A percentile compares a stretch with the other conserved stretches of the same genome.
These are phyloP conservation scores for Okapia johnstoni DNA, from an alignment of 2,113 vertebrate species.

Conservation along the genomic window DNA sequence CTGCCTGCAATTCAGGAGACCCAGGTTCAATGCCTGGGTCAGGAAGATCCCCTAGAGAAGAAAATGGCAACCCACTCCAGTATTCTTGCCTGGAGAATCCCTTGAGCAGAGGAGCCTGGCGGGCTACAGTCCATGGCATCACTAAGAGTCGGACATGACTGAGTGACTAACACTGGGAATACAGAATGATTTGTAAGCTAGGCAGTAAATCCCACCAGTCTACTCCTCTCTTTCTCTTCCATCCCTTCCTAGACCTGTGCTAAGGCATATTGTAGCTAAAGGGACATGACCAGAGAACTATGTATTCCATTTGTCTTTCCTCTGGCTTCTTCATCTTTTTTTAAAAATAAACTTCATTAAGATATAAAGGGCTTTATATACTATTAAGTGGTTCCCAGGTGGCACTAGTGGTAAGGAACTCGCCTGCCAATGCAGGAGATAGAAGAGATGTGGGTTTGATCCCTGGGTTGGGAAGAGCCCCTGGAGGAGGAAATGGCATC, in stretches of 20 bases:
- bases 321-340: background rate
- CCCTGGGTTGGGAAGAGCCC: background rate
- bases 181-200: background rate
- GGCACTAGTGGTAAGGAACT: background rate
- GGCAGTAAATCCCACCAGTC: background rate
- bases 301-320: background rate
- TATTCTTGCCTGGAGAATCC: background rate
- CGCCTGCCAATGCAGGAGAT: background rate
- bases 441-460: background rate
- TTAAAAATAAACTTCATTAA: background rate
- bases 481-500: background rate
- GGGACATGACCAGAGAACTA: background rate
- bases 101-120: background rate
- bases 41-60: background rate
- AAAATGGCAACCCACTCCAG: background rate
- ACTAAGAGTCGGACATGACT: background rate
- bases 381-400: background rate
- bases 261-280: background rate
- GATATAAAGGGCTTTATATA: background rate
- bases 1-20: background rate
- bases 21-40: background rate
- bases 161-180: background rate
- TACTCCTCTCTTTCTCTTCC: background rate
- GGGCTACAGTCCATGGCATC: background rate
- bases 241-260: background rate